phyloP scores from a whole-genome alignment of 2,113 vertebrate genomes.

The Globicephala melas region DNA sequence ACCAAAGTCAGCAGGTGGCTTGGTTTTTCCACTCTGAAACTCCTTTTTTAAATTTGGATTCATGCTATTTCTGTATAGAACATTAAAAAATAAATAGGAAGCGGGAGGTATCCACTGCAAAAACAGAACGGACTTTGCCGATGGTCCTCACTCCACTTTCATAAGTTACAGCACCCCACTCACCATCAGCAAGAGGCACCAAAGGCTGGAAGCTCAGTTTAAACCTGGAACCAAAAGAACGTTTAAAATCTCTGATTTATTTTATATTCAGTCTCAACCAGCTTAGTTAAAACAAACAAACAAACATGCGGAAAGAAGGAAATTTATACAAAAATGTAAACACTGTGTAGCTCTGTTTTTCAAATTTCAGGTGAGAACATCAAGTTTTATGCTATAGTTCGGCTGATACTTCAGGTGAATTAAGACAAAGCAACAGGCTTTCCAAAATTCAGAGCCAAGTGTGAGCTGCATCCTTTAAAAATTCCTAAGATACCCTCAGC shows the following conservation, averaged over 20 bases:
- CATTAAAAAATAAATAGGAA: constrained; percentile 32
- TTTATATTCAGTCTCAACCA: neutral
- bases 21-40: neutral
- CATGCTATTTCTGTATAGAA: neutral
- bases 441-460: neutral
- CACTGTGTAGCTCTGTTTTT: neutral
- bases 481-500: neutral
- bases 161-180: neutral
- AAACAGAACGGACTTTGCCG: constrained; percentile 9
- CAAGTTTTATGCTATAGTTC: neutral
- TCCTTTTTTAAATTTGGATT: neutral
- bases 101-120: neutral
- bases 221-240: neutral
- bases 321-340: neutral
- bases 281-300: neutral
- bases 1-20: neutral
- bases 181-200: neutral
- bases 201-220: neutral
- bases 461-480: neutral
- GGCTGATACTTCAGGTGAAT: neutral
- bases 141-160: neutral
- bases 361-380: neutral
- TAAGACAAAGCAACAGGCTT: neutral
- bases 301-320: neutral
- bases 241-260: neutral